Evolutionary conservation across 53 echinoderm and acorn worm species (phyloP).

Genomic region (Holothuria leucospilota): DNA sequence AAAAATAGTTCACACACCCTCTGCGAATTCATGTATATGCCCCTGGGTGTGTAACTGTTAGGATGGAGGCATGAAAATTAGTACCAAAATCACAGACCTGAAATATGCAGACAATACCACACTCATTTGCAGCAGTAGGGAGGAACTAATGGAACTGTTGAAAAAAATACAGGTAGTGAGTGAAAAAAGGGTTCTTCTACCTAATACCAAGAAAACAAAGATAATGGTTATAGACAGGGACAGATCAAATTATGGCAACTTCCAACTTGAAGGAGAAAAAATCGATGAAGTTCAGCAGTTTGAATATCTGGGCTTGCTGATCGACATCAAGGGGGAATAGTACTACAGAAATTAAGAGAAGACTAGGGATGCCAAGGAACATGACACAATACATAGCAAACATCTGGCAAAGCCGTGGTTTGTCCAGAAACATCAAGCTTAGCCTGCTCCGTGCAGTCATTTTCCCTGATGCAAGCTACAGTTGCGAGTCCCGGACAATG

Average conservation of each 20-base stretch:
- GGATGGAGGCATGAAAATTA: neutral
- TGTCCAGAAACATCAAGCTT: constrained; percentile 26
- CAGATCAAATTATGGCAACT: neutral
- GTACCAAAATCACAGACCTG: no score
- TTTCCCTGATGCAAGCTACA: constrained; percentile 23
- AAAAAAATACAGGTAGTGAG: neutral
- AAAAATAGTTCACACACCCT: no score
- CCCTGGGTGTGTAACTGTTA: no score
- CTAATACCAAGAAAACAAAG: constrained; percentile 38
- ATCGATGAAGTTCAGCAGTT: constrained; percentile 44
- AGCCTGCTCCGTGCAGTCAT: neutral
- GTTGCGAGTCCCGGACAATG: constrained; percentile 36
- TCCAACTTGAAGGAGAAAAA: constrained; percentile 31
- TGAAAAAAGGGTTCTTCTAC: constrained; percentile 9
- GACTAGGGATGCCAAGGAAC: constrained; percentile 29
- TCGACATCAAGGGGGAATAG: constrained; percentile 40
- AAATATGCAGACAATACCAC: neutral
- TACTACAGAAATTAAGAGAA: constrained; percentile 44
- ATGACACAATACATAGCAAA: neutral
- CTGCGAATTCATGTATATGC: no score
- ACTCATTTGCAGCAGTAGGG: constrained; percentile 16
- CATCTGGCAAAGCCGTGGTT: constrained; percentile 42
- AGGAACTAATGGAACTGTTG: constrained; percentile 12
- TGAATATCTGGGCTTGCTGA: constrained; percentile 46
- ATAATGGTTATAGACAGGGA: constrained; percentile 40